Base-by-base conservation (phyloP, 2,888 invertebrate genomes). In the Corbicula japonica region DNA sequence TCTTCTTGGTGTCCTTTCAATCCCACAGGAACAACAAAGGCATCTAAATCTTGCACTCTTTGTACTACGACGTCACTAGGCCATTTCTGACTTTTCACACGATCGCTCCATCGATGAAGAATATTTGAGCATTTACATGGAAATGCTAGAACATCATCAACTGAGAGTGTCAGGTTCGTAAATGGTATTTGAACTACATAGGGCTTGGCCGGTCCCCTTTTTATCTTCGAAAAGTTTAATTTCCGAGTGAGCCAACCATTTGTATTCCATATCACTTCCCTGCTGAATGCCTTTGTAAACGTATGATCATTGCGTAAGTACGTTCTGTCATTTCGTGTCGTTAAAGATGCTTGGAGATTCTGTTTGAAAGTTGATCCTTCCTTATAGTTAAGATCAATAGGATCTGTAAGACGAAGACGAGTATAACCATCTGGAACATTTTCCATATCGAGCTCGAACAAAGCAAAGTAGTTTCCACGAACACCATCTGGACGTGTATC, bases 11-110 rank as follows among this genome's bases (percentile, higher is more conserved):
- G 28, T 10, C 62, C 46, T 18, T 30, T 44, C 10, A 41, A 18
- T n/a, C 75, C 75, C 23, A 54, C 68, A 12, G 68, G 61, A 2
- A 75, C 75, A n/a, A 69, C 68, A 48, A 62, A 26, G 1, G 26
- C 35, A 8, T 46, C 50, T 28, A 54, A 10, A 12, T 5, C n/a
- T 44, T 41, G 35, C 15, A 75, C n/a, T 1, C 44, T 23, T 10
- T 41, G 18, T 5, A 50, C 54, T 3, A 44, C 6, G 18, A 52
- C 62, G n/a, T 44, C 6, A 5, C 34, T 28, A 4, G 75, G 75
- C 75, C 75, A 75, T 32, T 56, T 46, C n/a, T 62, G 21, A n/a
- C 18, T 23, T 18, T 69, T 50, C 23, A 18, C 26, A 5, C 75
- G 52, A 10, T 35, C 6, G 15, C 50, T 18, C 75, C 75, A 75